phyloP scores from a whole-genome alignment of 2,113 vertebrate species.

The Sinocyclocheilus rhinocerous region DNA sequence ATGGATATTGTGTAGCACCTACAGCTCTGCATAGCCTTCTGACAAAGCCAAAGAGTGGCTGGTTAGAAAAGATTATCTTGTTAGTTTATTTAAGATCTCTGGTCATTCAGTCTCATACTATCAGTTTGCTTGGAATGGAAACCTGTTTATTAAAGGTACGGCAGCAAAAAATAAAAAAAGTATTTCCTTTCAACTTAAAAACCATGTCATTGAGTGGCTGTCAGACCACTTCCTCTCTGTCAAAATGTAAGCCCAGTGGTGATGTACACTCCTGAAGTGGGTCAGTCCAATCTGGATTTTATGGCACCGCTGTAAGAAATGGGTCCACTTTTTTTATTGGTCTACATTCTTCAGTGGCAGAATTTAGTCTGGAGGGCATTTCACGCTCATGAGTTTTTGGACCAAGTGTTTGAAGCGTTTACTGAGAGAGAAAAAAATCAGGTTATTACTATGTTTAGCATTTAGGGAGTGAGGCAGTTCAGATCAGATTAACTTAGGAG shows the following conservation, averaged over 20 bases:
- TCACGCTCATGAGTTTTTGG: constrained; percentile 15
- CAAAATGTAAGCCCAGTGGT: constrained; percentile 41
- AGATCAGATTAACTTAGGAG: not conserved
- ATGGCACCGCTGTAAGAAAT: constrained; percentile 23
- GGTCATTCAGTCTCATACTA: not conserved
- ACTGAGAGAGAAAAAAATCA: constrained; percentile 8
- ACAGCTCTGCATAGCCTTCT: not conserved
- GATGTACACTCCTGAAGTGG: constrained; percentile 21
- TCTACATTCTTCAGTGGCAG: constrained; percentile 27
- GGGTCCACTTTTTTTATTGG: constrained; percentile 27
- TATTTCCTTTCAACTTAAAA: constrained; percentile 59
- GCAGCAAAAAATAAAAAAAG: not conserved
- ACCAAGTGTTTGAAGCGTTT: not conserved
- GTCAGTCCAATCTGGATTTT: constrained; percentile 36
- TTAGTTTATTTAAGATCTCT: not conserved
- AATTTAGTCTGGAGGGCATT: constrained; percentile 20
- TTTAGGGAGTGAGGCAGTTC: not conserved
- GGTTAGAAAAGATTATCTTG: not conserved
- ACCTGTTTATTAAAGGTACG: no score
- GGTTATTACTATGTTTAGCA: constrained; percentile 26
- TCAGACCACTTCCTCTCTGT: constrained; percentile 56
- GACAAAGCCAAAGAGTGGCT: not conserved
- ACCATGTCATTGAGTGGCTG: constrained; percentile 55
- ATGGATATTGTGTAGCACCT: not conserved
- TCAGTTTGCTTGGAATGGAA: not conserved